Evolutionary conservation across 92 coral and sea anemone genomes (phyloP).

Genomic region (Porites divaricata): DNA sequence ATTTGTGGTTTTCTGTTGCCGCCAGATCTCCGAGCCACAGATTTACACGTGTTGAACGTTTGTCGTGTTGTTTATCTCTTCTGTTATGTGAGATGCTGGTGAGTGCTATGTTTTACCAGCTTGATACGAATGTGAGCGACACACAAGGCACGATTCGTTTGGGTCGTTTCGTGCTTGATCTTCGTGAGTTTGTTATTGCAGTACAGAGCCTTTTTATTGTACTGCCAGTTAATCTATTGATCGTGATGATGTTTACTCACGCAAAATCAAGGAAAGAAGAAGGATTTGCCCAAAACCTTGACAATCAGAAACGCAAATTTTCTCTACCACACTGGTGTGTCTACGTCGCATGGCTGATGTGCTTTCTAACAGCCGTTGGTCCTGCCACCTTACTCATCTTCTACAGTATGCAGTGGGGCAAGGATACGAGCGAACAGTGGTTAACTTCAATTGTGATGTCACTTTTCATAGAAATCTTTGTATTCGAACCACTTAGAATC

Average conservation of each 20-base stretch:
- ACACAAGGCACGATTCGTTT: constrained; percentile 43
- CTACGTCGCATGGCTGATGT: constrained; percentile 48
- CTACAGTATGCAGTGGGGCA: constrained; percentile 66
- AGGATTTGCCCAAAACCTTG: neutral
- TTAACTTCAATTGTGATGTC: constrained; percentile 53
- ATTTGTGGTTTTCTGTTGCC: constrained; percentile 76
- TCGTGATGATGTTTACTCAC: constrained; percentile 34
- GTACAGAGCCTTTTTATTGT: constrained; percentile 53
- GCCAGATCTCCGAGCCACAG: constrained; percentile 57
- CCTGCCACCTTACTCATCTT: constrained; percentile 58
- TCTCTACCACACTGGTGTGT: constrained; percentile 51
- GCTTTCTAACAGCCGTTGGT: constrained; percentile 28
- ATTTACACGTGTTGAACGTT: constrained; percentile 76
- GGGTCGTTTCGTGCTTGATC: constrained; percentile 56
- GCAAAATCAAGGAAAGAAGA: constrained; percentile 14
- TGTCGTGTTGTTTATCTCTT: constrained; percentile 71
- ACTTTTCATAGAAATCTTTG: constrained; percentile 50
- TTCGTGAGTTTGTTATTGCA: constrained; percentile 55
- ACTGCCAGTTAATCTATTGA: constrained; percentile 47
- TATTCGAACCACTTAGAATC: constrained; percentile 46
- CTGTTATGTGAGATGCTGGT: constrained; percentile 67
- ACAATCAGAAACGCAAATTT: neutral
- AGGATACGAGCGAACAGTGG: constrained; percentile 56
- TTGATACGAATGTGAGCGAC: constrained; percentile 11
- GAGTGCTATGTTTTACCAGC: constrained; percentile 79